These are phyloP conservation scores for Clistopyga incitator DNA, from an alignment of 2,888 invertebrate genomes.

Conservation along the genomic window DNA sequence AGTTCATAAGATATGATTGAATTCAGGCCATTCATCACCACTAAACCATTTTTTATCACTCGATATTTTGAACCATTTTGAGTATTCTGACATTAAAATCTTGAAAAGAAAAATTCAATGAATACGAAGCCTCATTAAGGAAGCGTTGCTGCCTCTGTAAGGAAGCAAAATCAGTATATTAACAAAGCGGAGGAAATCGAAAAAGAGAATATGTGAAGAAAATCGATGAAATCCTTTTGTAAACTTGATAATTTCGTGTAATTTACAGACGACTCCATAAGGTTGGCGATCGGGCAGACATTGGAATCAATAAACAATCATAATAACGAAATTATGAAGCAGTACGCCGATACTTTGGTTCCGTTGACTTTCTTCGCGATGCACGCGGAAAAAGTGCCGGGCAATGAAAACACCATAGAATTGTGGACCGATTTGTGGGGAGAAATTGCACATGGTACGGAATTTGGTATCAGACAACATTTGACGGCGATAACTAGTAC, in stretches of 20 bases:
- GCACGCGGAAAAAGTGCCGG: constrained; percentile 91
- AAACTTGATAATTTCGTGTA: constrained; percentile 20
- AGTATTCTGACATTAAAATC: too few species aligned
- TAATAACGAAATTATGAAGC: constrained; percentile 92
- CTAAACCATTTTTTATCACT: too few species aligned
- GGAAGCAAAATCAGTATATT: neutral
- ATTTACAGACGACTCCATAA: constrained; percentile 89
- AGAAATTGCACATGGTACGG: constrained; percentile 95
- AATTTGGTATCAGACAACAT: constrained; percentile 90
- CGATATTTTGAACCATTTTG: too few species aligned
- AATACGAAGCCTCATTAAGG: too few species aligned
- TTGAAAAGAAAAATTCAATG: too few species aligned
- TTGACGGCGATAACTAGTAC: constrained; percentile 89
- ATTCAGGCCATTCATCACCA: too few species aligned
- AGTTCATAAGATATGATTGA: too few species aligned
- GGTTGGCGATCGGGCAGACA: constrained; percentile 90
- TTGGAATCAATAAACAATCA: constrained; percentile 93
- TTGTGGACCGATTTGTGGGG: constrained; percentile 95
- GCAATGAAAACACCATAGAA: constrained; percentile 88
- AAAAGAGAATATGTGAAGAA: too few species aligned
- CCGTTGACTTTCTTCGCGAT: constrained; percentile 96
- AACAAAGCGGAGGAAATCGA: neutral
- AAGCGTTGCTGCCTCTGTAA: too few species aligned
- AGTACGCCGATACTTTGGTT: constrained; percentile 90
- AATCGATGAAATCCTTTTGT: neutral